phyloP scores from a whole-genome alignment of 2,113 vertebrate genomes.

The Ameiurus melas region DNA sequence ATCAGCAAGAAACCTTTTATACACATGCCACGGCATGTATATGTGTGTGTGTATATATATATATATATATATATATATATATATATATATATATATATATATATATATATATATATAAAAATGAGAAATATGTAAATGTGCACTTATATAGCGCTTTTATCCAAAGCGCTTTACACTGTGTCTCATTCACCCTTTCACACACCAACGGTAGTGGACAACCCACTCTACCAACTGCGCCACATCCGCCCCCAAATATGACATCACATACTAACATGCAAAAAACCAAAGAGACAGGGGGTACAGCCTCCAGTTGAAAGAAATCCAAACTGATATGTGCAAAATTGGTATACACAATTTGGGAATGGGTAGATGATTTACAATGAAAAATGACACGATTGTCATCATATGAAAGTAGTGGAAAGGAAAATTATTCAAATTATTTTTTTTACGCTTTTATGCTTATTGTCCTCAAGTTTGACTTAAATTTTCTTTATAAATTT shows the following conservation, averaged over 20 bases:
- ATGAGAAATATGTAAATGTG: too few relatives aligned
- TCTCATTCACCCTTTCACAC: too few relatives aligned
- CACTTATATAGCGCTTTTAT: too few relatives aligned
- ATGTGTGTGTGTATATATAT: not conserved
- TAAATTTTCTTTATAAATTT: not conserved
- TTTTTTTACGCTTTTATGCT: not conserved
- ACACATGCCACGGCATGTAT: not conserved
- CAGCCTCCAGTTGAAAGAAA: not conserved
- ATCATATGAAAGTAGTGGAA: not conserved
- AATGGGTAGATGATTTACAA: not conserved
- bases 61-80: too few relatives aligned
- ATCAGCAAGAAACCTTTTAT: not conserved
- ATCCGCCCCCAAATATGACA: too few relatives aligned
- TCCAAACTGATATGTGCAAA: not conserved
- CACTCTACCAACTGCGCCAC: too few relatives aligned
- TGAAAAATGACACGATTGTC: not conserved
- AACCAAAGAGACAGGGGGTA: not conserved
- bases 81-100: not conserved
- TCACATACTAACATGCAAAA: not conserved
- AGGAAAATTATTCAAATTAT: not conserved
- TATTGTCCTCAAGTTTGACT: not conserved
- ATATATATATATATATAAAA: too few relatives aligned
- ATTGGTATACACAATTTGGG: not conserved
- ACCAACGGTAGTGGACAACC: too few relatives aligned
- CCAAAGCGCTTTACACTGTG: too few relatives aligned